Base-by-base conservation (phyloP, 2,888 invertebrate genomes). In the Julus scanicus region DNA sequence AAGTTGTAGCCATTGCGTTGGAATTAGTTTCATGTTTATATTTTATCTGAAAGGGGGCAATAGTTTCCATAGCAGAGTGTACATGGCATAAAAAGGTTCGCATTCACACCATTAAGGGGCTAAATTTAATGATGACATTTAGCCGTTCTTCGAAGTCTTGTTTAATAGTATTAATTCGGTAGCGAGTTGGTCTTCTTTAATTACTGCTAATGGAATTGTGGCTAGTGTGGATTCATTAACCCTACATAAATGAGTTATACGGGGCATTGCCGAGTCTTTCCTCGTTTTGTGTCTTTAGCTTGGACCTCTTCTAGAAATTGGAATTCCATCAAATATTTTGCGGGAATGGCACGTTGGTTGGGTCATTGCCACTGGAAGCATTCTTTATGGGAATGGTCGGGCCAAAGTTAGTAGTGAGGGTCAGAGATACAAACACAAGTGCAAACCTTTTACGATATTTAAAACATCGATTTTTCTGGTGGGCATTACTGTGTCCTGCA, bases 151-250 rank as follows among this genome's bases (percentile, higher is more conserved):
- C 53, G 53, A 9, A 44, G 53, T 53, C 53, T 4, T 53, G 53
- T 53, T 53, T 53, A 53, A 53, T 53, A 53, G 53, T 53, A 53
- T 53, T 53, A 53, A 53, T 53, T 53, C 39, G 44, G 44, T 85
- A 85, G 44, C 85, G 85, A 85, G 85, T 44, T 39, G 85, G 85
- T n/a, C 11, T 20, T 29, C 85, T 44, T 85, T 85, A 85, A 85
- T 85, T 85, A 85, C 85, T 39, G 44, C 85, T 85, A 85, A 85
- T 85, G 85, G 85, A 85, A 85, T 85, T 85, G 85, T 40, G 85
- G 85, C 44, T 9, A 85, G 44, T 40, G 39, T 37, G 40, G 85
- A 39, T 85, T 39, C 39, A 39, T 40, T 83, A 37, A 39, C 83
- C 83, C 39, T 17, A 13, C 83, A 83, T 37, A 83, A 29, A 83